Conservation (phyloP, 2,113 vertebrate species). For the Tauraco erythrolophus region DNA sequence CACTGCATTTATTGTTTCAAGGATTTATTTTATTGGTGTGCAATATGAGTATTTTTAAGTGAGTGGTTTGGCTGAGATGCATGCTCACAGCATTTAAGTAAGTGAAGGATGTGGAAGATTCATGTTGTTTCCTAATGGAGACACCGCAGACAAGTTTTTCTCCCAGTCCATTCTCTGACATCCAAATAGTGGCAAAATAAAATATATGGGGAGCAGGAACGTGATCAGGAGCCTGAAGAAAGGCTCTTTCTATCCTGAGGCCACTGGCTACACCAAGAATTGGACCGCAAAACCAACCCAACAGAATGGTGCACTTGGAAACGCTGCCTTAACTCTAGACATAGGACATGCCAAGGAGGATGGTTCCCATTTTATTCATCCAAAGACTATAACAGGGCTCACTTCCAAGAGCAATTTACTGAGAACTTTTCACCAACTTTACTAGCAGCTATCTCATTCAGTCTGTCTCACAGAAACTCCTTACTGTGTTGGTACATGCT, state of each 20-base stretch:
- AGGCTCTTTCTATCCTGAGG: background rate
- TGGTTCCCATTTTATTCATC: background rate
- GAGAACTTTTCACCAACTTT: background rate
- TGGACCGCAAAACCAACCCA: background rate
- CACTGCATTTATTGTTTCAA: background rate
- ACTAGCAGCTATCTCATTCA: background rate
- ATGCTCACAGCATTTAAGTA: background rate
- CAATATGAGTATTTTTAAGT: background rate
- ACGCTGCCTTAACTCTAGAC: background rate
- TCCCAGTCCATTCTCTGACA: background rate
- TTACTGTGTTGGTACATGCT: background rate
- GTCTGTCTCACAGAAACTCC: background rate
- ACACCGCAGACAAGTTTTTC: background rate
- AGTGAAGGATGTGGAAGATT: background rate
- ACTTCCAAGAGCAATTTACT: background rate
- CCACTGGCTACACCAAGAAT: background rate
- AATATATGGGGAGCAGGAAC: background rate
- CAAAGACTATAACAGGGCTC: background rate
- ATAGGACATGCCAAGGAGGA: background rate
- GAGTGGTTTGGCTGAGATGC: background rate
- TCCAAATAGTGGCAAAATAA: background rate
- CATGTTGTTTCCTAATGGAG: background rate
- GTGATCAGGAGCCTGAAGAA: background rate
- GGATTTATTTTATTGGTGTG: conserved; percentile 22
- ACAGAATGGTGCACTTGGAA: background rate